Evolutionary conservation across 2,113 vertebrate species (phyloP).

Genomic region (Cryptomyrus ogoouensis): DNA sequence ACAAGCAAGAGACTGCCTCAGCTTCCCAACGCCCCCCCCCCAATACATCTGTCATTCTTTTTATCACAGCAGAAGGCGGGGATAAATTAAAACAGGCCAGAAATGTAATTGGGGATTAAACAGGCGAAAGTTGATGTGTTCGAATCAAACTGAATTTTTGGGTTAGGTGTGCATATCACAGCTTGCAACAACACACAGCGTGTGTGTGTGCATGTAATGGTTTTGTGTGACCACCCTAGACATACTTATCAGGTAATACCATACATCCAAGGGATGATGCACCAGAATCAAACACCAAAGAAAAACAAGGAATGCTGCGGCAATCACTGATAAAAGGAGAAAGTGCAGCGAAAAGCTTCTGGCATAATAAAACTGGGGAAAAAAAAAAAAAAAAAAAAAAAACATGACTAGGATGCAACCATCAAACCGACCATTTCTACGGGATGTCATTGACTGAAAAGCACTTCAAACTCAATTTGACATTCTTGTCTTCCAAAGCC

Average conservation of each 20-base stretch:
- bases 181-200: background rate
- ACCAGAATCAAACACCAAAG: background rate
- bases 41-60: background rate
- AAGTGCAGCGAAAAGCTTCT: background rate
- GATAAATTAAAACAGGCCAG: constrained; percentile 8
- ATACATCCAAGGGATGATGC: background rate
- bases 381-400: background rate
- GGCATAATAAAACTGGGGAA: background rate
- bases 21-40: background rate
- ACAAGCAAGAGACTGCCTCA: constrained; percentile 4
- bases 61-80: background rate
- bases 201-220: background rate
- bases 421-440: background rate
- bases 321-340: background rate
- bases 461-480: background rate
- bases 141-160: background rate
- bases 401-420: background rate
- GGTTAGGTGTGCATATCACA: background rate
- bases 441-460: background rate
- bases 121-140: background rate
- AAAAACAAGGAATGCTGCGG: background rate
- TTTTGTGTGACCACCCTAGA: background rate
- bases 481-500: background rate
- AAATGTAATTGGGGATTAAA: background rate
- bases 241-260: background rate